These are phyloP conservation scores for Pitangus sulphuratus DNA, from an alignment of 2,797 vertebrate genomes.

Conservation along the genomic window DNA sequence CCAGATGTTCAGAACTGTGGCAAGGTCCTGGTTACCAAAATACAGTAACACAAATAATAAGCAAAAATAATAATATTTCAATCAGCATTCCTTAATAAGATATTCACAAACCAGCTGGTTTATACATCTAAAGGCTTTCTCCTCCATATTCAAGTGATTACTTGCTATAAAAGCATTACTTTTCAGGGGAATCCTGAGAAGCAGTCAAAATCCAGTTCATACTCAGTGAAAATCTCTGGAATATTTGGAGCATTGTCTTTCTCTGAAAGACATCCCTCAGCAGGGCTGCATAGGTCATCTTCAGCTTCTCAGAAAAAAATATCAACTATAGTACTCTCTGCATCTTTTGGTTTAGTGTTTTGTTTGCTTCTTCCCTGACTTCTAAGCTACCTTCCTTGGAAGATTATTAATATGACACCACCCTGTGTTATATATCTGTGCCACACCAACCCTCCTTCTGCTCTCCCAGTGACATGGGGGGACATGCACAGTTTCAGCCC, in stretches of 20 bases:
- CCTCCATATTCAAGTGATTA: background rate
- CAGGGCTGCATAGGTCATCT: background rate
- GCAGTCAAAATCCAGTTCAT: background rate
- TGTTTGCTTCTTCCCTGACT: background rate
- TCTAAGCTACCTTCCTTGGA: background rate
- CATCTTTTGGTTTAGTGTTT: background rate
- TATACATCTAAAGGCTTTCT: background rate
- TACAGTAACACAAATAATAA: background rate
- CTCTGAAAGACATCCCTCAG: background rate
- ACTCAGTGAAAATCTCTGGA: background rate
- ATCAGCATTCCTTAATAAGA: conserved; percentile 8
- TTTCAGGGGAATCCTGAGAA: background rate
- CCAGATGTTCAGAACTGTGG: background rate
- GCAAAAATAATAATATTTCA: conserved; percentile 25
- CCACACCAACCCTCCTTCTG: background rate
- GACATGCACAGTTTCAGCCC: background rate
- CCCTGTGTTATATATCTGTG: background rate
- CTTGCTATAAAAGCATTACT: background rate
- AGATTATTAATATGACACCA: background rate
- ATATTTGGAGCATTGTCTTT: background rate
- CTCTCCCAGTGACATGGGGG: background rate
- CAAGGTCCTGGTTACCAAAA: background rate
- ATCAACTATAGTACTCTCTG: background rate
- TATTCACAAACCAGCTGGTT: conserved; percentile 21
- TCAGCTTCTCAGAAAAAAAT: background rate